Evolutionary conservation across 2,888 invertebrate species (phyloP), one percentile per base, ranked within the genome.

Genomic region (Tipula confusa): DNA sequence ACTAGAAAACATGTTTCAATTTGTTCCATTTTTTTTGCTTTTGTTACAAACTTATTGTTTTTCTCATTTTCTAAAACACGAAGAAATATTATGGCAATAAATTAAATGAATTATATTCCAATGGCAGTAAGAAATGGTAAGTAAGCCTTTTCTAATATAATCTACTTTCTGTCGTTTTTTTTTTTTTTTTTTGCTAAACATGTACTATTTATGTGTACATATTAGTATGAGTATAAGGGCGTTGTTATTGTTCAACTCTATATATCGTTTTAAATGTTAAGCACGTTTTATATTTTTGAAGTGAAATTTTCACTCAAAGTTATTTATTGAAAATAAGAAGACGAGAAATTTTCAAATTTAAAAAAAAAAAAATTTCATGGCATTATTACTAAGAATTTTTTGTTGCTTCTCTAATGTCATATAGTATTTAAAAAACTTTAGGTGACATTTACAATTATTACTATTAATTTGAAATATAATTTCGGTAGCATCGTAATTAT

Each of bases 31-130:
- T 64, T 24, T 43, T 1, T 7, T 64, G 64, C 9, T 64, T 18
- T 64, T 64, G 64, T 64, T 64, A 64, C 64, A 64, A 64, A 64
- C 64, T 64, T 64, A 64, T 64, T 64, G 64, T 64, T 64, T 64
- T 64, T 64, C 64, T 24, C 64, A 64, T 64, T 64, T 24, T 64
- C 18, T 24, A 18, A 64, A 24, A 64, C 18, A 13, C 43, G 9
- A 64, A 64, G 64, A 64, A 64, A 64, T 24, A 64, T 64, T 64
- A 64, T 64, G 24, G 64, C 64, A 64, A 64, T 64, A 64, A 64
- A 64, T 64, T 64, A 64, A 64, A 64, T 24, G 64, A 64, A 64
- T 64, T 64, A 64, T 64, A 64, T 64, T 64, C 64, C 64, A 64
- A 64, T 64, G 24, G 64, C 18, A 64, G 64, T 64, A 18, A 64